phyloP scores from a whole-genome alignment of 2,888 invertebrate genomes.

The Maniola hyperantus region DNA sequence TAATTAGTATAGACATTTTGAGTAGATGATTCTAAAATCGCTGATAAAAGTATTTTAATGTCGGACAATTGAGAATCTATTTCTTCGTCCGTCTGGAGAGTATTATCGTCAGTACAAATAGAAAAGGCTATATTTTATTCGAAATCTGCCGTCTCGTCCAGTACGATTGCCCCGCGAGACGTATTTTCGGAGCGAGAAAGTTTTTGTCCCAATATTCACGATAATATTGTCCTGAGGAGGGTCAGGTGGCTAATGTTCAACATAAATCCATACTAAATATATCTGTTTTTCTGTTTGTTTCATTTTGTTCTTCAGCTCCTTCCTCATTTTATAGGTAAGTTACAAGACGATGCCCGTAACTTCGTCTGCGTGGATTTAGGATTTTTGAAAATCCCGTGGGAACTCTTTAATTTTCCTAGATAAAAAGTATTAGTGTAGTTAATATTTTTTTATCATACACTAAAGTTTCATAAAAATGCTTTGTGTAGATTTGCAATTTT shows the following conservation, averaged over 20 bases:
- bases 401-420: no score
- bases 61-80: slow-evolving; percentile 37
- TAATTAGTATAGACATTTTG: slow-evolving; percentile 11
- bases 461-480: no score
- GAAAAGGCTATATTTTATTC: slow-evolving; percentile 29
- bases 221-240: not conserved
- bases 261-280: no score
- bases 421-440: no score
- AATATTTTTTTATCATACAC: no score
- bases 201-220: slow-evolving; percentile 4
- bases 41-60: slow-evolving; percentile 37
- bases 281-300: no score
- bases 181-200: not conserved
- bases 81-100: slow-evolving; percentile 31
- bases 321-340: no score
- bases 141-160: slow-evolving; percentile 12
- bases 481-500: no score
- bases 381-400: no score
- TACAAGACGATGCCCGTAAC: no score
- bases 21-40: slow-evolving; percentile 24
- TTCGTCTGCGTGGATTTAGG: no score
- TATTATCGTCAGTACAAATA: slow-evolving; percentile 26
- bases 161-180: slow-evolving; percentile 13
- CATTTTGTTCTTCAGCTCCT: no score
- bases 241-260: not conserved